Percentiles rank a stretch among this genome's conserved stretches.
phyloP scores from a whole-genome alignment of 2,797 vertebrate species.

The Coracias cyanogaster region DNA sequence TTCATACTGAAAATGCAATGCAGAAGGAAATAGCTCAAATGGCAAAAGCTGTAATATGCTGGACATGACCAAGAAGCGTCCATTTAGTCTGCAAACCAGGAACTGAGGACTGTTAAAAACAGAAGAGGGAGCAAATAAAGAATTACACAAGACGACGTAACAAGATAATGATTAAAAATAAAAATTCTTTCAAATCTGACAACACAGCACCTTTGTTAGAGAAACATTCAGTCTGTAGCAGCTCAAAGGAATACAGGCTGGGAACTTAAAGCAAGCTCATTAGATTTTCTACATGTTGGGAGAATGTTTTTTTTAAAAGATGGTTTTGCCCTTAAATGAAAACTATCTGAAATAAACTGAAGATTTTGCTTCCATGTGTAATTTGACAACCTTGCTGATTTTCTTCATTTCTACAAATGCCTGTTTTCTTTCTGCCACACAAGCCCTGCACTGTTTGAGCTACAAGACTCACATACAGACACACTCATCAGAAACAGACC shows the following conservation, averaged over 20 bases:
- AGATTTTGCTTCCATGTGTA: not conserved
- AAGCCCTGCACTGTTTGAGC: not conserved
- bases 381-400: not conserved
- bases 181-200: not conserved
- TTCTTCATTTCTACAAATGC: not conserved
- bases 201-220: not conserved
- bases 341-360: not conserved
- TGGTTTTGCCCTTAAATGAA: not conserved
- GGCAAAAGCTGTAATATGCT: not conserved
- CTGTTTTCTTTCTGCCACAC: not conserved
- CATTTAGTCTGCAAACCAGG: not conserved
- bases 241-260: not conserved
- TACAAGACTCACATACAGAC: not conserved
- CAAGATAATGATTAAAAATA: not conserved
- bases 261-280: not conserved
- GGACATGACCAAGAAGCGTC: not conserved
- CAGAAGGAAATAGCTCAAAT: not conserved
- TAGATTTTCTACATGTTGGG: not conserved
- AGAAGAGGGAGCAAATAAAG: not conserved
- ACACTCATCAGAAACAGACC: not conserved
- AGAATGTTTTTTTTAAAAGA: not conserved
- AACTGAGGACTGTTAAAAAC: not conserved
- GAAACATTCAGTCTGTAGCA: not conserved
- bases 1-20: not conserved
- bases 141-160: not conserved